These are phyloP conservation scores for Agonopterix heracliana DNA, from an alignment of 2,888 invertebrate species.

Conservation along the genomic window DNA sequence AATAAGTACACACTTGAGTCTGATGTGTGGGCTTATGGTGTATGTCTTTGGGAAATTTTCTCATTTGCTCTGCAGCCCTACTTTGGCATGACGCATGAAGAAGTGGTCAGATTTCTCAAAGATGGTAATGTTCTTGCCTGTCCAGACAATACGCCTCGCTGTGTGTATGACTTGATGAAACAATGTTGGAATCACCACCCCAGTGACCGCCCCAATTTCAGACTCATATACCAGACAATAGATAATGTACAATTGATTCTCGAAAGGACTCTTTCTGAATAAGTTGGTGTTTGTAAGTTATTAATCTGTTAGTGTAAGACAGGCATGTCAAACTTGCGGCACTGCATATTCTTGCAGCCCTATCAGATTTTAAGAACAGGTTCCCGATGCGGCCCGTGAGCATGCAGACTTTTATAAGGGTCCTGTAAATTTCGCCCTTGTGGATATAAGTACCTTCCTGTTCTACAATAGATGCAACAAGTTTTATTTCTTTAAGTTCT, in stretches of 20 bases:
- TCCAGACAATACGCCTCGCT: constrained; percentile 92
- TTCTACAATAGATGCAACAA: too few species aligned
- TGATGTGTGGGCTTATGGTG: constrained; percentile 98
- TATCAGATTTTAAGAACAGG: too few species aligned
- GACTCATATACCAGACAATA: constrained; percentile 86
- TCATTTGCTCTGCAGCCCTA: constrained; percentile 97
- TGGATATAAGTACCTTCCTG: too few species aligned
- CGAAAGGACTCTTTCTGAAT: constrained; percentile 64
- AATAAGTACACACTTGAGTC: constrained; percentile 97
- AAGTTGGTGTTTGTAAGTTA: constrained; percentile 16
- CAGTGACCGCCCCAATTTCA: constrained; percentile 89
- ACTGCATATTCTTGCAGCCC: too few species aligned
- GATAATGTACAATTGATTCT: constrained; percentile 79
- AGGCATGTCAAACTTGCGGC: too few species aligned
- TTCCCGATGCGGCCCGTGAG: too few species aligned
- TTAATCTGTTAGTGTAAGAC: background rate
- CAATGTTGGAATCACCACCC: constrained; percentile 95
- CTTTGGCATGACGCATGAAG: constrained; percentile 97
- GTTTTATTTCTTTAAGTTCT: too few species aligned
- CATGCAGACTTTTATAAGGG: too few species aligned
- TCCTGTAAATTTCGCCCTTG: too few species aligned
- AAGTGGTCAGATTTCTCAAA: constrained; percentile 95
- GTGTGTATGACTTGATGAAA: constrained; percentile 94
- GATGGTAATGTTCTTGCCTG: constrained; percentile 93
- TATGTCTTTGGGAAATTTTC: constrained; percentile 97